Evolutionary conservation across 2,113 vertebrate genomes (phyloP).

Genomic region (Cyanoramphus novaezelandiae): DNA sequence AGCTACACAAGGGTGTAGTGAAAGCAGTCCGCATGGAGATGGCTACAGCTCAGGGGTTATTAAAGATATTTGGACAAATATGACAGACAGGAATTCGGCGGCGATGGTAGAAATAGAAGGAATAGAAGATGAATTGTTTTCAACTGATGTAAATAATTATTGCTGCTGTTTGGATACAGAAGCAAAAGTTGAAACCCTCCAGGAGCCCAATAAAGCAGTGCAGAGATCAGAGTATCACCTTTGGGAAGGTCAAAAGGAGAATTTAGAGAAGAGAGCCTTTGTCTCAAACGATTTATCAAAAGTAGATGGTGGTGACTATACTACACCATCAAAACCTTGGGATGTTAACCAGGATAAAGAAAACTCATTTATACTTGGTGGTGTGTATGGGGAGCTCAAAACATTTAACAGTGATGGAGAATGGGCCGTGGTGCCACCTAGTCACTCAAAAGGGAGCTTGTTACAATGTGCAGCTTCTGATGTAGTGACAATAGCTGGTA

Average conservation of each 20-base stretch:
- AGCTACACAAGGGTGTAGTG: conserved; percentile 80
- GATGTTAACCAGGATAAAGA: conserved; percentile 87
- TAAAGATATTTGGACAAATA: conserved; percentile 96
- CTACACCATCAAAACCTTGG: conserved; percentile 94
- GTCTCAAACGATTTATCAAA: conserved; percentile 84
- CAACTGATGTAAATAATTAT: conserved; percentile 82
- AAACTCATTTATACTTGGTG: conserved; percentile 92
- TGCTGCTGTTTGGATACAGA: conserved; percentile 88
- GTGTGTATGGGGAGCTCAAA: conserved; percentile 96
- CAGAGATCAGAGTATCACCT: conserved; percentile 95
- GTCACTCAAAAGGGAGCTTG: conserved; percentile 81
- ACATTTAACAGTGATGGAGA: conserved; percentile 88
- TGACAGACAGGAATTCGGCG: conserved; percentile 80
- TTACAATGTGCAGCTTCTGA: conserved; percentile 90
- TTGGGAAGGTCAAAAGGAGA: conserved; percentile 91
- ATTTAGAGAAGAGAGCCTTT: conserved; percentile 82
- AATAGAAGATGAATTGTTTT: conserved; percentile 82
- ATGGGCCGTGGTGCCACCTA: conserved; percentile 90
- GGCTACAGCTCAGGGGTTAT: conserved; percentile 97
- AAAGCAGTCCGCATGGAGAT: conserved; percentile 82
- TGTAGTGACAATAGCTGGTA: conserved; percentile 92
- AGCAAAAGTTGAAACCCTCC: conserved; percentile 76
- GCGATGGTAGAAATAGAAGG: conserved; percentile 78
- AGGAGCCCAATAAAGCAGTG: conserved; percentile 88
- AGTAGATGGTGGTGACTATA: conserved; percentile 91